These are phyloP conservation scores for Porites lobata DNA, from an alignment of 92 coral and sea anemone species.

Conservation along the genomic window DNA sequence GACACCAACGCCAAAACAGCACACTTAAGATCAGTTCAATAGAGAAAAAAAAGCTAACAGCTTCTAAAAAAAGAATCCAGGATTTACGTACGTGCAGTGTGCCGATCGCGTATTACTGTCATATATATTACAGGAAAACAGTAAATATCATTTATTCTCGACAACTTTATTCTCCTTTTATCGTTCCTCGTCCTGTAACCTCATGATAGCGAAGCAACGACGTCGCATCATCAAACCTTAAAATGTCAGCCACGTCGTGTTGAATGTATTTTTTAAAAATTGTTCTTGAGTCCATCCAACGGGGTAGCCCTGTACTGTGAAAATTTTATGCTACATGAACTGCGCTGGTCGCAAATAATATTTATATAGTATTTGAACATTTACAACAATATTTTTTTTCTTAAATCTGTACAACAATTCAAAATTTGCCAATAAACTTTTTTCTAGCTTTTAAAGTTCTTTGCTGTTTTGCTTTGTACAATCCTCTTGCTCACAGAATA, in stretches of 20 bases:
- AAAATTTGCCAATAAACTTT: conserved; percentile 42
- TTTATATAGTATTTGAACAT: conserved; percentile 74
- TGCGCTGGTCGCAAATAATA: conserved; percentile 52
- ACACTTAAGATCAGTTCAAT: conserved; percentile 25
- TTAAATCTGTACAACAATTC: conserved; percentile 78
- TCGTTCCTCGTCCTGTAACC: conserved; percentile 18
- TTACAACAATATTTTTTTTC: conserved; percentile 74
- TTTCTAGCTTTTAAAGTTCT: conserved; percentile 28
- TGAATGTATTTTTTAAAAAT: conserved; percentile 6
- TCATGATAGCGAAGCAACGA: conserved; percentile 22
- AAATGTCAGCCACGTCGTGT: conserved; percentile 41
- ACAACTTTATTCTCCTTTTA: conserved; percentile 39
- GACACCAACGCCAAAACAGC: conserved; percentile 42
- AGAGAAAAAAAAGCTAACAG: conserved; percentile 10
- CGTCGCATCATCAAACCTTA: conserved; percentile 33
- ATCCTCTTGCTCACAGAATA: not conserved
- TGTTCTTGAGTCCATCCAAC: not conserved
- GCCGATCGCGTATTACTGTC: conserved; percentile 39
- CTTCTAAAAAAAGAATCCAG: not conserved
- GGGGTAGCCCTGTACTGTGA: conserved; percentile 36
- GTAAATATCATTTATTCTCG: conserved; percentile 24
- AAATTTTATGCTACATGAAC: conserved; percentile 49
- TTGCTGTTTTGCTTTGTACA: conserved; percentile 13
- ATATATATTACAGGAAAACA: conserved; percentile 40
- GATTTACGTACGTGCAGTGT: conserved; percentile 3